These are phyloP conservation scores for Brenthis ino DNA, from an alignment of 2,888 invertebrate genomes.

Conservation along the genomic window DNA sequence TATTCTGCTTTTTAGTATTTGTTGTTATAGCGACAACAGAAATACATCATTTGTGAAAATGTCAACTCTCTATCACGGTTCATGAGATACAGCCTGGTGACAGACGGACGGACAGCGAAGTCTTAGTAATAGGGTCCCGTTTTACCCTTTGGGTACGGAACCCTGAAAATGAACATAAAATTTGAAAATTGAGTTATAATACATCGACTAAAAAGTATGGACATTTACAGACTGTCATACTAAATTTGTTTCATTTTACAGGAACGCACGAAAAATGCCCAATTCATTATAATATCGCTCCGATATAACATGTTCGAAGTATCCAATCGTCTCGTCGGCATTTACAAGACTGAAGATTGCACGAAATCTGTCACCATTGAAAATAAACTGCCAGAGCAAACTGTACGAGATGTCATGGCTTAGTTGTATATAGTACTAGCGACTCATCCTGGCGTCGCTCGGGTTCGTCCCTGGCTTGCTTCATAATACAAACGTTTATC, in stretches of 20 bases:
- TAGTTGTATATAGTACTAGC: not conserved
- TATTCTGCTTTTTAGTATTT: no score
- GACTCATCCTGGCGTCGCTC: no score
- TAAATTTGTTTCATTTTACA: slow-evolving; percentile 58
- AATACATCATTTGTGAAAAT: no score
- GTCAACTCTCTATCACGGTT: no score
- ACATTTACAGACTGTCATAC: not conserved
- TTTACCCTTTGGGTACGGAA: no score
- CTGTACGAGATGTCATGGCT: slow-evolving; percentile 39
- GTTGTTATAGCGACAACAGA: no score
- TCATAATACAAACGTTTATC: no score
- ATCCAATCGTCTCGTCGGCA: slow-evolving; percentile 95
- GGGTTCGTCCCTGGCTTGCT: no score
- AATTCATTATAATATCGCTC: slow-evolving; percentile 98
- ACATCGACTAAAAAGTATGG: not conserved
- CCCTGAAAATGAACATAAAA: no score
- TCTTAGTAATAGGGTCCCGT: no score
- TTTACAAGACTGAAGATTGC: slow-evolving; percentile 96
- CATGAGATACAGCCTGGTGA: no score
- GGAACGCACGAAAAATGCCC: slow-evolving; percentile 98
- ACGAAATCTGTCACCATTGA: slow-evolving; percentile 89
- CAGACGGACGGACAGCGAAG: no score
- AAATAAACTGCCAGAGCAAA: slow-evolving; percentile 60
- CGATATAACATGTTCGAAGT: slow-evolving; percentile 99
- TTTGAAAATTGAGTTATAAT: not conserved